Evolutionary conservation across 2,797 vertebrate genomes (phyloP).

Genomic region (Spinus olivaceus): DNA sequence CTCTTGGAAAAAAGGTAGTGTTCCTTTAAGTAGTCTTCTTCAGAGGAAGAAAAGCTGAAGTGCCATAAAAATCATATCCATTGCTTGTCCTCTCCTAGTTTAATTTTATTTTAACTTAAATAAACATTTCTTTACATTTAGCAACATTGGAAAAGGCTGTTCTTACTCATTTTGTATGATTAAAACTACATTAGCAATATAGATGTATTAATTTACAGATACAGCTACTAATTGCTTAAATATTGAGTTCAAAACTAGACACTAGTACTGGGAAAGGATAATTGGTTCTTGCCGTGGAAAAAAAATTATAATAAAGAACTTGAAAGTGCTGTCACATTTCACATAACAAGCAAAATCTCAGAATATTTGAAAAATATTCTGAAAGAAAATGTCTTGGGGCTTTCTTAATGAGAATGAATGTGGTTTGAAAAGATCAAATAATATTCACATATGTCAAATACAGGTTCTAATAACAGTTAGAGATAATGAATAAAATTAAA

Average conservation of each 20-base stretch:
- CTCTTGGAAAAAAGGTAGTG: slow-evolving; percentile 56
- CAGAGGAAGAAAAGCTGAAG: slow-evolving; percentile 26
- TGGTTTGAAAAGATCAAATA: slow-evolving; percentile 86
- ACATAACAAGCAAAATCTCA: slow-evolving; percentile 80
- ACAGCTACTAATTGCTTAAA: slow-evolving; percentile 82
- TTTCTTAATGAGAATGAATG: slow-evolving; percentile 82
- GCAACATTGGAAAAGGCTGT: slow-evolving; percentile 38
- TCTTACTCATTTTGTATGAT: slow-evolving; percentile 76
- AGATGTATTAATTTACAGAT: slow-evolving; percentile 80
- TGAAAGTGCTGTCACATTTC: slow-evolving; percentile 86
- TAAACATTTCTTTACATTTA: slow-evolving; percentile 73
- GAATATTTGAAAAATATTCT: slow-evolving; percentile 83
- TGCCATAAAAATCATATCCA: slow-evolving; percentile 31
- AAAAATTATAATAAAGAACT: slow-evolving; percentile 84
- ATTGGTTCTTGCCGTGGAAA: slow-evolving; percentile 78
- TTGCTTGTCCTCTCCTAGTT: slow-evolving; percentile 14
- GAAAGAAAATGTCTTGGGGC: slow-evolving; percentile 80
- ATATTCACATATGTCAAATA: slow-evolving; percentile 79
- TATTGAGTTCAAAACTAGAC: slow-evolving; percentile 77
- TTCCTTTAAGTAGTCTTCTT: slow-evolving; percentile 51
- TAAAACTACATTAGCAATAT: slow-evolving; percentile 77
- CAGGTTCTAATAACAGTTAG: slow-evolving; percentile 78
- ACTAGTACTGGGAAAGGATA: slow-evolving; percentile 73
- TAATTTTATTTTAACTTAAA: slow-evolving; percentile 67
- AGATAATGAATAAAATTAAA: slow-evolving; percentile 83